These are phyloP conservation scores for Ctenochaetus hawaiiensis DNA, from an alignment of 2,797 vertebrate species.

Conservation along the genomic window DNA sequence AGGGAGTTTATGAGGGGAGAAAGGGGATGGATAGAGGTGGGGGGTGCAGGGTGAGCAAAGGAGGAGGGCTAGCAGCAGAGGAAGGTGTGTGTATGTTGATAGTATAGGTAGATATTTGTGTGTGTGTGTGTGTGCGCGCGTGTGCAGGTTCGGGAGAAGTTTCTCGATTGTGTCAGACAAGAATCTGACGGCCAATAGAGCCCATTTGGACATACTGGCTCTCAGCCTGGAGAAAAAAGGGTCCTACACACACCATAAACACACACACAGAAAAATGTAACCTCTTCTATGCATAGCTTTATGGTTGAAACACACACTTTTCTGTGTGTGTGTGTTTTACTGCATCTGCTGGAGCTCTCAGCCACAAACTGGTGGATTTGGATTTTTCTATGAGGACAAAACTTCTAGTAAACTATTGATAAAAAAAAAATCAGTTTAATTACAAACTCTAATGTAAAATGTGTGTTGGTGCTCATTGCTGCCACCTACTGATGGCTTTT, in stretches of 20 bases:
- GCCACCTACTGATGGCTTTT: slow-evolving; percentile 30
- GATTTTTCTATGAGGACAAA: not conserved
- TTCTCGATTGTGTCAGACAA: slow-evolving; percentile 86
- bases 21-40: slow-evolving; percentile 53
- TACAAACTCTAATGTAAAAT: not conserved
- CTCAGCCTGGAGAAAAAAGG: slow-evolving; percentile 38
- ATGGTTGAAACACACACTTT: slow-evolving; percentile 15
- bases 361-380: not conserved
- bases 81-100: slow-evolving; percentile 28
- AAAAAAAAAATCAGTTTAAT: not conserved
- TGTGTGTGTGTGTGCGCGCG: slow-evolving; percentile 23
- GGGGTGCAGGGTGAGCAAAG: slow-evolving; percentile 38
- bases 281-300: not conserved
- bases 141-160: slow-evolving; percentile 2
- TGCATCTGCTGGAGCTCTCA: not conserved
- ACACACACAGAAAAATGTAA: not conserved
- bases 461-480: not conserved
- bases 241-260: not conserved
- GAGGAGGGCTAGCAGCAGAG: slow-evolving; percentile 31
- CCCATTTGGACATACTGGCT: slow-evolving; percentile 87
- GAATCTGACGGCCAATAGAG: slow-evolving; percentile 90
- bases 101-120: slow-evolving; percentile 17
- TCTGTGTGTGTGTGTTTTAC: not conserved
- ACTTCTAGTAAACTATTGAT: not conserved
- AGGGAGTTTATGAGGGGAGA: slow-evolving; percentile 68